These are phyloP conservation scores for Rhagoletis pomonella DNA, from an alignment of 1,140 invertebrate species.

Conservation along the genomic window DNA sequence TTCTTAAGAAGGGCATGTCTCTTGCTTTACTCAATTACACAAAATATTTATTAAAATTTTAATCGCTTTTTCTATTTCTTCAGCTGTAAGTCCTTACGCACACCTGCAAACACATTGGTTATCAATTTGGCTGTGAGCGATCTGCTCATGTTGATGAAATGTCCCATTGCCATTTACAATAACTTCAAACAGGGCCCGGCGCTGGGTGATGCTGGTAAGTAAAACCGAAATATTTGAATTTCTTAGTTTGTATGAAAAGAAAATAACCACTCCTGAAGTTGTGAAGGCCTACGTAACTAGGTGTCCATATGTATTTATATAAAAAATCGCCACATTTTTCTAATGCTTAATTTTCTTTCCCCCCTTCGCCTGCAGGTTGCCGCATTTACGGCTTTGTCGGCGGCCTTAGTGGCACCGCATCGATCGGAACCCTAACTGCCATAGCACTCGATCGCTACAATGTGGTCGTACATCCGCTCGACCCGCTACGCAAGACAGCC, in stretches of 20 bases:
- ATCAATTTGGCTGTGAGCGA: conserved; percentile 87
- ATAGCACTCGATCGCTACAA: conserved; percentile 83
- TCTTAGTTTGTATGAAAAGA: too few relatives aligned
- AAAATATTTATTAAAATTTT: too few relatives aligned
- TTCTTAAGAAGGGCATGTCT: too few relatives aligned
- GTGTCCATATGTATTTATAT: too few relatives aligned
- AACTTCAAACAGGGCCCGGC: conserved; percentile 81
- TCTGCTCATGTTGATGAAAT: conserved; percentile 81
- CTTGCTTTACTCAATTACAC: too few relatives aligned
- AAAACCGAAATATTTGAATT: background rate
- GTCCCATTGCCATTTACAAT: conserved; percentile 84
- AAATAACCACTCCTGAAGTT: too few relatives aligned
- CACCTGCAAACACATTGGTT: conserved; percentile 85
- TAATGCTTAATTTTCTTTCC: background rate
- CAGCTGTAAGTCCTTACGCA: conserved; percentile 82
- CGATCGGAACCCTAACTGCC: conserved; percentile 82
- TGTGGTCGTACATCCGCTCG: conserved; percentile 83
- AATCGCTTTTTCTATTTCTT: background rate
- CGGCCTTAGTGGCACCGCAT: conserved; percentile 82
- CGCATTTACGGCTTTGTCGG: conserved; percentile 83
- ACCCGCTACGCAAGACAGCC: conserved; percentile 78
- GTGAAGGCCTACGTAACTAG: too few relatives aligned
- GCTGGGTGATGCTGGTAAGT: conserved; percentile 79
- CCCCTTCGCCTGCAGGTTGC: conserved; percentile 77
- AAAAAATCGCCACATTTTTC: background rate